Base-by-base conservation (phyloP, 35 echinoderm and acorn worm genomes). In the Lytechinus variegatus region DNA sequence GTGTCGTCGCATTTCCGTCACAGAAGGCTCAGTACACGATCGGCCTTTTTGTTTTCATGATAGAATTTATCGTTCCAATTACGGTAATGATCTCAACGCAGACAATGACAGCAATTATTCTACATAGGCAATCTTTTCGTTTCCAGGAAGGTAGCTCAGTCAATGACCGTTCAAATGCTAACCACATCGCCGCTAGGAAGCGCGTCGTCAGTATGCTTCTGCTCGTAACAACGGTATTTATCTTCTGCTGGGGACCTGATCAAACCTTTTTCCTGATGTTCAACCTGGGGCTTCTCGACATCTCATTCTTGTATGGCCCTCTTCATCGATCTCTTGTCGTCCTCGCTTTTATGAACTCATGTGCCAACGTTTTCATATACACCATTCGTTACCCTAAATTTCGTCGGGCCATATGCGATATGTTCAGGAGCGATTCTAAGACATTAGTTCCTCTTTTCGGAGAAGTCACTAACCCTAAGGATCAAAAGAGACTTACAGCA, bases 211-310 rank as follows among this genome's bases (percentile, higher is more conserved):
- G 52, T 4, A 90, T 90, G 88, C 88, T 90, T 52, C 52, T 90
- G 28, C 5, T 90, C 28, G 88, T 90, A 0, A 54, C 27, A 5
- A 90, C 88, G 88, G 88, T 90, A 12, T 90, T 90, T 54, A 33
- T 90, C 29, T 4, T 90, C 88, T 90, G 88, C 88, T 90, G 88
- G 88, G 88, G 88, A 90, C 88, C 88, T 10, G 88, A 90, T 90
- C 88, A 90, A 90, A 90, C 21, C 16, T 90, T 90, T 16, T 90
- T 90, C 16, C 16, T 90, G 28, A 54, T 54, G 52, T 52, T 90
- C 28, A 90, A 90, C 16, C 88, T 90, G 5, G 28, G 88, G 1
- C 3, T 29, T 54, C 11, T 90, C 5, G 28, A 44, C 28, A 44
- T 21, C 1, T 44, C 52, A 12, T 12, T 33, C 16, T 27, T 90